phyloP scores from a whole-genome alignment of 2,888 invertebrate species.

The Didymodactylos carnosus region DNA sequence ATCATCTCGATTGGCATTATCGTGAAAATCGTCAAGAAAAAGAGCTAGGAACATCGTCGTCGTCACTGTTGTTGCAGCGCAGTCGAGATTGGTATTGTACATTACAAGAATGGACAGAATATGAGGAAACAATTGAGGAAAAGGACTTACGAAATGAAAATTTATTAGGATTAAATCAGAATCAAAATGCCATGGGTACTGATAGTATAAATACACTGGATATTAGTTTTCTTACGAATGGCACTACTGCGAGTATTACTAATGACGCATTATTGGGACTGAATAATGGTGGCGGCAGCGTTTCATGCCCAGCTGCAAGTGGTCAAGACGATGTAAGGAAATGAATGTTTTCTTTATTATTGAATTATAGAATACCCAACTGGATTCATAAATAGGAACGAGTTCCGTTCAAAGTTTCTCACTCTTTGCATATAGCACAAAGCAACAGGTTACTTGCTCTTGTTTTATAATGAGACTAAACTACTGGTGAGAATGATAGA shows the following conservation, averaged over 20 bases:
- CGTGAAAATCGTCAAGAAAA: constrained; percentile 30
- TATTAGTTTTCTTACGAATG: too few relatives aligned
- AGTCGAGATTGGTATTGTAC: constrained; percentile 12
- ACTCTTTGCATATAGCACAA: too few relatives aligned
- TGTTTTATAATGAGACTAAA: too few relatives aligned
- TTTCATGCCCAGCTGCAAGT: constrained; percentile 4
- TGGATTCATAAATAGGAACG: too few relatives aligned
- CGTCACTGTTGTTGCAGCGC: neutral
- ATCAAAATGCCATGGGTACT: neutral
- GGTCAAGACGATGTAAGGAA: neutral
- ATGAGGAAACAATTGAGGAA: constrained; percentile 14
- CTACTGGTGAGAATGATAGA: too few relatives aligned
- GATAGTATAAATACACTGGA: too few relatives aligned
- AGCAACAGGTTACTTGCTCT: too few relatives aligned
- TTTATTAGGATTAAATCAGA: neutral
- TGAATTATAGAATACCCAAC: neutral
- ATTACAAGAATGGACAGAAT: constrained; percentile 15
- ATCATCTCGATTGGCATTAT: constrained; percentile 97
- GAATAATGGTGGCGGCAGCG: neutral
- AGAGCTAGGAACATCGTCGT: constrained; percentile 1
- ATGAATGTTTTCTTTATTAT: neutral
- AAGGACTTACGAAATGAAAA: constrained; percentile 1
- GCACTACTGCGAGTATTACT: neutral
- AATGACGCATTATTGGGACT: neutral
- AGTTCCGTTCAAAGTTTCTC: too few relatives aligned